A percentile compares a stretch with the other conserved stretches of the same genome.
Conservation (phyloP, 2,113 vertebrate genomes). For the Pollachius pollachius region DNA sequence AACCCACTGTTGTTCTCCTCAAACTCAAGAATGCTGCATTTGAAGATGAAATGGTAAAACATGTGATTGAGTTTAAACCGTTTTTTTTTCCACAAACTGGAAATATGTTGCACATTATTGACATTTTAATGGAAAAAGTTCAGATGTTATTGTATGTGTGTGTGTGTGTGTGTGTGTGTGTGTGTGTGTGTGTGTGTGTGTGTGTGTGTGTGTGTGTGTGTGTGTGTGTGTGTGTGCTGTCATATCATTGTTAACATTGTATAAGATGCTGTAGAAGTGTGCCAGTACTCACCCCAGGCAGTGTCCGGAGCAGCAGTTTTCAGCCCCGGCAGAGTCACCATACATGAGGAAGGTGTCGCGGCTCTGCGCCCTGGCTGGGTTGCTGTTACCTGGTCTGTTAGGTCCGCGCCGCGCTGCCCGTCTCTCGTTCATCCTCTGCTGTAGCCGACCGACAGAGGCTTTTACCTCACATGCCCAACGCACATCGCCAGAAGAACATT, state of each 20-base stretch:
- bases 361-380: conserved; percentile 56
- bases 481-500: no score
- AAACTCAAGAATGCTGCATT: no score
- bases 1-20: no score
- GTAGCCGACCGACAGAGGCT: conserved; percentile 21
- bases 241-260: no score
- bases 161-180: conserved; percentile 2
- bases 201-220: no score
- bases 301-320: conserved; percentile 57
- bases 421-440: conserved; percentile 66
- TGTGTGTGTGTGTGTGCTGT: no score
- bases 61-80: no score
- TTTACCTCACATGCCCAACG: not conserved
- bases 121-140: not conserved
- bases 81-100: no score
- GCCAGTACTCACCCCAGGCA: conserved; percentile 58
- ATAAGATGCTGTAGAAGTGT: not conserved
- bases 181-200: not conserved
- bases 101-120: no score
- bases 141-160: not conserved
- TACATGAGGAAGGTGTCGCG: conserved; percentile 65
- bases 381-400: conserved; percentile 28
- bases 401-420: conserved; percentile 23
- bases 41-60: no score
- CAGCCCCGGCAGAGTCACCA: conserved; percentile 66